Conservation (phyloP, 1,140 invertebrate species). For the Heliconius nattereri region DNA sequence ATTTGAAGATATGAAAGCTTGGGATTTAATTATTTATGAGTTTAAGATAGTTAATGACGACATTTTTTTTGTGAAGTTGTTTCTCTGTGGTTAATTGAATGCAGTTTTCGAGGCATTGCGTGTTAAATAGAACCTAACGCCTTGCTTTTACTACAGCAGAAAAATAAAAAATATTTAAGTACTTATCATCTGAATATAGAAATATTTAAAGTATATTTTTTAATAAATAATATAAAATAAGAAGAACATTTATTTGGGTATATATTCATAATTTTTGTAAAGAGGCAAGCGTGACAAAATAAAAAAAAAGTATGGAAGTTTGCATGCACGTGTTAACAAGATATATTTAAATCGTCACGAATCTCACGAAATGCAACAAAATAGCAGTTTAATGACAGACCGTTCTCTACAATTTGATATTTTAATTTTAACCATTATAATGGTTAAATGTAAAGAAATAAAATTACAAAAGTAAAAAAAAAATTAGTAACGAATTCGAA, state of each 20-base stretch:
- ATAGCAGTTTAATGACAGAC: slow-evolving; percentile 2
- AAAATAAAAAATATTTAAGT: too few species aligned
- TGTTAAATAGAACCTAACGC: too few species aligned
- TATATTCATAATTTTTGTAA: neutral
- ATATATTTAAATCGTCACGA: slow-evolving; percentile 19
- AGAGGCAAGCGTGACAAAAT: neutral
- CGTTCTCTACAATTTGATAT: neutral
- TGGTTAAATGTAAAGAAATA: neutral
- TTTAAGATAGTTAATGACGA: too few species aligned
- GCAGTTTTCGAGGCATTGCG: too few species aligned
- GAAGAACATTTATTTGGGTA: neutral
- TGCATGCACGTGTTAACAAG: slow-evolving; percentile 14
- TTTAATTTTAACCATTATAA: neutral
- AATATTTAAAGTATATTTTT: too few species aligned
- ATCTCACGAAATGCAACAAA: slow-evolving; percentile 19
- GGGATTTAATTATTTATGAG: neutral
- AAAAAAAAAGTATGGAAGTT: neutral
- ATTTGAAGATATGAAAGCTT: neutral
- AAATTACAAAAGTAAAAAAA: neutral
- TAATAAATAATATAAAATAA: too few species aligned
- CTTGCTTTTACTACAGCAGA: too few species aligned
- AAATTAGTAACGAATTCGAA: too few species aligned
- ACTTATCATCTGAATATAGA: too few species aligned
- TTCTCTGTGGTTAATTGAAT: too few species aligned
- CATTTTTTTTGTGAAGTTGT: too few species aligned